Base-by-base conservation (phyloP, 92 coral and sea anemone species). In the Parazoanthus darwini region DNA sequence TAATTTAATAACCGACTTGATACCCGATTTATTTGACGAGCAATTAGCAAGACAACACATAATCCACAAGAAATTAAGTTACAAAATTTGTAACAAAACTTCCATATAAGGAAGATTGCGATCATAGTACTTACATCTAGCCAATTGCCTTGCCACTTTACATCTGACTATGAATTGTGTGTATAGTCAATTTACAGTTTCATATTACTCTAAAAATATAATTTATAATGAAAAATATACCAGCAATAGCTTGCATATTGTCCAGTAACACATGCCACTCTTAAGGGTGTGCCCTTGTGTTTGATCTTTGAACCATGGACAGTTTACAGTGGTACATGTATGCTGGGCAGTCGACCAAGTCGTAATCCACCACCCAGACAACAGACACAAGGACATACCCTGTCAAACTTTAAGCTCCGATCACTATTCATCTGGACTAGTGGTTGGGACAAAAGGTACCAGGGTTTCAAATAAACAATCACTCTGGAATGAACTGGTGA, bases 151-250 rank as follows among this genome's bases (percentile, higher is more conserved):
- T 76, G 23, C 26, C 14, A 63, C 23, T 25, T 29, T 82, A 23
- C 20, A 67, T 82, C 87, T 71, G 15, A 3, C 5, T 44, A 68
- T 1, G 1, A 22, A 46, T 67, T 42, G 76, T 38, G 74, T 82
- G 56, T 23, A 46, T 20, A 0, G 20, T 80, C 56, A 84, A 46
- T 76, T 76, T 2, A 20, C 35, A 36, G 42, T 37, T 81, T 81
- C 68, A 38, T 63, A 81, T 81, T 59, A 29, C 6, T 70, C 87
- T 71, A 29, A 84, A 79, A 71, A 84, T 84, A 46, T 46, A 84
- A 44, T 84, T 50, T 46, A 26, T 71, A 44, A 84, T 50, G 66
- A 71, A 84, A 71, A 71, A 84, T 43, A 71, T 84, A 84, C 79
- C n/a, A 70, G 66, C 74, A 44, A 9, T 6, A 23, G 56, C 83